Evolutionary conservation across 2,888 invertebrate species (phyloP).

Genomic region (Sepioteuthis lessoniana): DNA sequence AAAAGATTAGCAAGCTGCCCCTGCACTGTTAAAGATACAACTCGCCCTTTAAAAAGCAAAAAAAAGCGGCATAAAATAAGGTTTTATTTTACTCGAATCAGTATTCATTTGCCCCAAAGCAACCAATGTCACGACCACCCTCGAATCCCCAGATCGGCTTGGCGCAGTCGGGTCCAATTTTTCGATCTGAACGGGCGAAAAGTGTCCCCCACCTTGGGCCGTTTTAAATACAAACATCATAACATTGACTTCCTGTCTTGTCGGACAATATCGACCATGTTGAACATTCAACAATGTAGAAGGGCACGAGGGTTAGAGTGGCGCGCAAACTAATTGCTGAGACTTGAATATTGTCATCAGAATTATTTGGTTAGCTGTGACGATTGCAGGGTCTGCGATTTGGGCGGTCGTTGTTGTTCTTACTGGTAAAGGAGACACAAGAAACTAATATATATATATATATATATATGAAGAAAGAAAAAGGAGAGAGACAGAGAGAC

Average conservation of each 20-base stretch:
- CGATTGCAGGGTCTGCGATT: background rate
- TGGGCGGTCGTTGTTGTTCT: background rate
- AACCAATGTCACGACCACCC: background rate
- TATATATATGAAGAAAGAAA: too few relatives aligned
- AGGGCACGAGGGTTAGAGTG: too few relatives aligned
- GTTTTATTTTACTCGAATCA: background rate
- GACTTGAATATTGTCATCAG: too few relatives aligned
- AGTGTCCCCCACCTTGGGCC: background rate
- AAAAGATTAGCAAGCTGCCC: too few relatives aligned
- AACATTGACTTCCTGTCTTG: background rate
- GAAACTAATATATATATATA: too few relatives aligned
- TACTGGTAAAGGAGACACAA: background rate
- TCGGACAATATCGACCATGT: background rate
- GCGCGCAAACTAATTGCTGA: too few relatives aligned
- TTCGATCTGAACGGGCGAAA: background rate
- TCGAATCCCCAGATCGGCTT: background rate
- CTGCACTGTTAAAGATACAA: too few relatives aligned
- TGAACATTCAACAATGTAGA: too few relatives aligned
- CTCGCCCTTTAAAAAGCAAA: too few relatives aligned
- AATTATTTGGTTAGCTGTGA: background rate
- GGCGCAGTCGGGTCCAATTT: background rate
- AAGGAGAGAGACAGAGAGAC: too few relatives aligned
- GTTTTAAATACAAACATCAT: background rate
- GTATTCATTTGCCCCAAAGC: background rate
- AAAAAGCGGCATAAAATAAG: background rate